Base-by-base conservation (phyloP, 2,888 invertebrate species). In the Volucella inanis region DNA sequence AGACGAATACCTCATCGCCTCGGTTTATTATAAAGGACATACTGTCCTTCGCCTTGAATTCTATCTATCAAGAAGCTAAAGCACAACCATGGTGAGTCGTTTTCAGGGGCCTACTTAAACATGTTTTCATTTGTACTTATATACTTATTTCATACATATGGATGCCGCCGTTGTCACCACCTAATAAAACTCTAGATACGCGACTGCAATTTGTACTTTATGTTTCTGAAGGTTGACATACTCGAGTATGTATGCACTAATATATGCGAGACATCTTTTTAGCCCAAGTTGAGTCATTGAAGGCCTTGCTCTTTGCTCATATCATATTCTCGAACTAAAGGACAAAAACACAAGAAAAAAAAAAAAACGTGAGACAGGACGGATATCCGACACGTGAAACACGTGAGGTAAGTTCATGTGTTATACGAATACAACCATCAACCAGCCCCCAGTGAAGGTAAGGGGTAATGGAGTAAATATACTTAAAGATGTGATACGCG, bases 11-110 rank as follows among this genome's bases (percentile, higher is more conserved):
- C n/a, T 45, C 45, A 11, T 45, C 45, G 6, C 11, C 10, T 45
- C 45, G 12, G 0, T 45, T 45, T 12, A 4, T 45, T 11, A 43
- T 10, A 41, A 61, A 31, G 6, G 47, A 15, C 11, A 11, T 6
- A 38, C 39, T 59, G 75, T 68, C 68, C 76, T 76, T 76, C 61
- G 76, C 76, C 61, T 68, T 76, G 68, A 76, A 62, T 15, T 38
- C 41, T 22, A 49, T 75, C 39, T 65, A 22, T 47, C 9, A 62
- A n/a, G 41, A 54, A 68, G 54, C 55, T 31, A 39, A 39, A 55
- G 38, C 38, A 39, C 14, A 39, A 45, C 43, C 31, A 31, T 2
- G 38, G 47, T 10, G 45, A 68, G 54, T 55, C 47, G 8, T 57
- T 31, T 31, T 6, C 31, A 31, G 31, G 6, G 31, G 6, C 18